Percentiles rank a stretch among this genome's conserved stretches.
Conservation (phyloP, 2,888 invertebrate genomes). For the Oxycera nigricornis region DNA sequence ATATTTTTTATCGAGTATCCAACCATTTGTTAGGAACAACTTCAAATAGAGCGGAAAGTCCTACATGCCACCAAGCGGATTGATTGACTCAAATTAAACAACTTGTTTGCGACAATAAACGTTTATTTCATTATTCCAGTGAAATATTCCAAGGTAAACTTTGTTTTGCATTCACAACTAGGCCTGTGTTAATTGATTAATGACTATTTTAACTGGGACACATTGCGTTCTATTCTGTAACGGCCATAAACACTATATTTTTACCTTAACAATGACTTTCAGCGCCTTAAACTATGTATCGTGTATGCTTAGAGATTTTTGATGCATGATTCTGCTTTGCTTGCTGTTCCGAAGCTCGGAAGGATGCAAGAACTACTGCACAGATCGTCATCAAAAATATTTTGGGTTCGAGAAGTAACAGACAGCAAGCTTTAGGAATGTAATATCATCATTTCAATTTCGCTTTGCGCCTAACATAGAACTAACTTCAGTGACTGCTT, state of each 20-base stretch:
- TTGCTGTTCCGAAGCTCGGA: not conserved
- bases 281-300: not conserved
- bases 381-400: not conserved
- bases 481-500: not conserved
- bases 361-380: not conserved
- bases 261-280: not conserved
- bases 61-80: not conserved
- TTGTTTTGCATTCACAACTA: not conserved
- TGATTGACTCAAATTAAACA: not conserved
- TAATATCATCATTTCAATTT: not conserved
- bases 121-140: not conserved
- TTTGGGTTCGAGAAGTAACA: not conserved
- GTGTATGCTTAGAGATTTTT: not conserved
- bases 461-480: not conserved
- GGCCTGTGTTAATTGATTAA: not conserved
- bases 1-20: too few species aligned
- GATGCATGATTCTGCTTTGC: not conserved
- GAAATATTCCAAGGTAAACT: not conserved
- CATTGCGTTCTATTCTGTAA: not conserved
- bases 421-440: not conserved
- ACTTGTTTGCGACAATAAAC: not conserved
- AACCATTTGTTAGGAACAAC: too few species aligned
- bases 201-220: slow-evolving; percentile 25
- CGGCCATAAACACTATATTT: not conserved
- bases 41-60: not conserved